Base-by-base conservation (phyloP, 2,888 invertebrate genomes). In the Theristus sp. region DNA sequence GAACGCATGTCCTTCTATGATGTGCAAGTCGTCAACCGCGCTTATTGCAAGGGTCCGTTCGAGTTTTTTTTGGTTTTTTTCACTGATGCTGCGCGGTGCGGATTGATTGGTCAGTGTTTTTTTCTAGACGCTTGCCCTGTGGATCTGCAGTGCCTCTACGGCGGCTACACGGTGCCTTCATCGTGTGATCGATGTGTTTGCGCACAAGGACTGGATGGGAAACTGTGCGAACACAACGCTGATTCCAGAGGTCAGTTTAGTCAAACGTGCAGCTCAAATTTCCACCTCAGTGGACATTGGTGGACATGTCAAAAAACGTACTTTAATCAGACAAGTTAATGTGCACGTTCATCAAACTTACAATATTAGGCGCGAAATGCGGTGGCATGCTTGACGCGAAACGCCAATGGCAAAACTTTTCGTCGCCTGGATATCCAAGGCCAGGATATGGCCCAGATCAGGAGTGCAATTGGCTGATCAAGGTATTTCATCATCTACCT, bases 1-100 rank as follows among this genome's bases (percentile, higher is more conserved):
- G 72, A 72, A 57, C 63, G 64, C 13, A 66, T 71, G 6, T 68
- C 71, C 3, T 72, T 72, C 62, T 70, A 67, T 57, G 71, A 65
- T 31, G 57, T 66, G 28, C 63, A 58, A 56, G 49, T 57, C n/a
- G 69, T 72, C 59, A 72, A 72, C 60, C 65, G 62, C 26, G 70
- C 69, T 6, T 72, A 72, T n/a, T 49, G 49, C n/a, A 10, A 49
- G n/a, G 24, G 49, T 49, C n/a, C 6, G 49, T 49, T 10, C 17
- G 6, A 17, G 10, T 13, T 38, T 38, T 38, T 38, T 38, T 38
- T 6, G 38, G n/a, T n/a, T n/a, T n/a, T n/a, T n/a, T n/a, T n/a
- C n/a, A n/a, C n/a, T n/a, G n/a, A n/a, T n/a, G n/a, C n/a, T n/a
- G n/a, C n/a, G n/a, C n/a, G n/a, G n/a, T n/a, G n/a, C n/a, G n/a